A percentile compares a stretch with the other conserved stretches of the same genome.
Evolutionary conservation across 2,113 vertebrate genomes (phyloP).

Genomic region (Aldabrachelys gigantea): DNA sequence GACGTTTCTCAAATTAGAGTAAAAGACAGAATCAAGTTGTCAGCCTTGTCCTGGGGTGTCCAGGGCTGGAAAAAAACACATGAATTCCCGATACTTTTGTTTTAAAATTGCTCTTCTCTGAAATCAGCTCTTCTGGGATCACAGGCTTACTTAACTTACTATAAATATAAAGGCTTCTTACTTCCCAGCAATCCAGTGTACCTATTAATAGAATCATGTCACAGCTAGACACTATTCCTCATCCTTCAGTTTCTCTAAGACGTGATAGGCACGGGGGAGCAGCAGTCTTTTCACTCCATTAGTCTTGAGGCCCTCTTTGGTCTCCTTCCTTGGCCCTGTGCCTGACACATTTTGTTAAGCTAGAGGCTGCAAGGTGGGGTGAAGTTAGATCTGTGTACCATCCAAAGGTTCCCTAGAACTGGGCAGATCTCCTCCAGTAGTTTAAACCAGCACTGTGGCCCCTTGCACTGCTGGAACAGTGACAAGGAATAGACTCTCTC

Average conservation of each 20-base stretch:
- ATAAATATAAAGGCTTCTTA: background rate
- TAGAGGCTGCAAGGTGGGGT: background rate
- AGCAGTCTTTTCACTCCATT: background rate
- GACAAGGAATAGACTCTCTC: background rate
- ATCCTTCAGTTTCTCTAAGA: background rate
- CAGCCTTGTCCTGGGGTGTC: background rate
- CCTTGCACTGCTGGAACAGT: background rate
- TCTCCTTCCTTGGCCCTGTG: background rate
- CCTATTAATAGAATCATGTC: background rate
- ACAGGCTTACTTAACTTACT: background rate
- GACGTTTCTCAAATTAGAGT: background rate
- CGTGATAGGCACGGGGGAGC: background rate
- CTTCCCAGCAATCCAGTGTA: background rate
- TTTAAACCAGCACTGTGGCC: background rate
- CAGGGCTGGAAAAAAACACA: background rate
- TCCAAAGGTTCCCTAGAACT: background rate
- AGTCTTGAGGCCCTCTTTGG: background rate
- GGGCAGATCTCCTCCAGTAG: background rate
- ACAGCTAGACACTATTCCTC: background rate
- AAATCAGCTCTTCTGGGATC: background rate
- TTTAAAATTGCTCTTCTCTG: background rate
- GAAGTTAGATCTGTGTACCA: background rate
- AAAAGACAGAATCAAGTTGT: background rate
- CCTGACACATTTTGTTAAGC: background rate
- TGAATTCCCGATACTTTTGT: background rate